Conservation (phyloP, 92 coral and sea anemone genomes). For the Palythoa grandiflora region DNA sequence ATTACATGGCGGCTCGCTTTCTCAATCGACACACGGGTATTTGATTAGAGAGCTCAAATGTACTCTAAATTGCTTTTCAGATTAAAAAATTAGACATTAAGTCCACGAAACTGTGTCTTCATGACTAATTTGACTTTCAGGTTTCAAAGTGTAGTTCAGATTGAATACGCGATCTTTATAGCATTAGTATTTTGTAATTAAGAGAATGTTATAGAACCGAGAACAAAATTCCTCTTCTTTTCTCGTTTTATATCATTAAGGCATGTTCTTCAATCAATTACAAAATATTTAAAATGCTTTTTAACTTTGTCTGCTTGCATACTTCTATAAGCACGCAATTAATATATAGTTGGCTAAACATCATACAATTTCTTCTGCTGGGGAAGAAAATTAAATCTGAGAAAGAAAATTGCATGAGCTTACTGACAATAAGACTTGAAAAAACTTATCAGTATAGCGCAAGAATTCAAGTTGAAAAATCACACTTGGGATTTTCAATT, state of each 20-base stretch:
- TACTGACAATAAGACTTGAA: background rate
- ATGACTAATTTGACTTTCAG: slow-evolving; percentile 14
- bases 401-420: background rate
- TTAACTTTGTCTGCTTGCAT: background rate
- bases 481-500: no score
- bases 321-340: background rate
- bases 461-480: no score
- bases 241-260: background rate
- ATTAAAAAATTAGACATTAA: slow-evolving; percentile 9
- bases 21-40: slow-evolving; percentile 14
- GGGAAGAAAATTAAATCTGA: background rate
- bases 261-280: background rate
- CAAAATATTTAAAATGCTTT: background rate
- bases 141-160: slow-evolving; percentile 1
- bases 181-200: background rate
- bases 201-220: background rate
- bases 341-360: background rate
- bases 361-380: background rate
- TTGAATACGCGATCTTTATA: background rate
- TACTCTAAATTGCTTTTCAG: slow-evolving; percentile 24
- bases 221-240: background rate
- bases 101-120: background rate
- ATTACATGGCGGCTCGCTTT: slow-evolving; percentile 20
- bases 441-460: no score
- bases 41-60: slow-evolving; percentile 31